phyloP scores from a whole-genome alignment of 2,888 invertebrate species.

The Phragmatobia fuliginosa region DNA sequence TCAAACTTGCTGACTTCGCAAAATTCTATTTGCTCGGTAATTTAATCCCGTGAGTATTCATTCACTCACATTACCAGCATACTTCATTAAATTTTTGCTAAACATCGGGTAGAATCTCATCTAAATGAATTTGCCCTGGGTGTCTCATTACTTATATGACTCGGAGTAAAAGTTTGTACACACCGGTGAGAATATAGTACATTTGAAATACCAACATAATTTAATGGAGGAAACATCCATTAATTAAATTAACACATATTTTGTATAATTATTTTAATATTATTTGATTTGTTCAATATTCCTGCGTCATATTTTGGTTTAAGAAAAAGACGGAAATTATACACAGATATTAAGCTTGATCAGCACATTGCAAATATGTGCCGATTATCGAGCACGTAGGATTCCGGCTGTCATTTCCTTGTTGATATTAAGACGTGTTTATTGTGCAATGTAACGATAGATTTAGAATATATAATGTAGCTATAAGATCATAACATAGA shows the following conservation, averaged over 20 bases:
- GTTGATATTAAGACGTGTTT: too few species aligned
- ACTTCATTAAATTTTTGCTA: slow-evolving; percentile 7
- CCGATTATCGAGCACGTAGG: too few species aligned
- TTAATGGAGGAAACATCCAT: neutral
- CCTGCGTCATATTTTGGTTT: neutral
- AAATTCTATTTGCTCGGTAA: neutral
- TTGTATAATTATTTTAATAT: neutral
- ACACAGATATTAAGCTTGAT: too few species aligned
- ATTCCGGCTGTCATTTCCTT: too few species aligned
- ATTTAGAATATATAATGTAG: too few species aligned
- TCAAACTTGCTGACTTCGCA: neutral
- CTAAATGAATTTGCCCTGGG: neutral
- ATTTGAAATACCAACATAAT: neutral
- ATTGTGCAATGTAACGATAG: too few species aligned
- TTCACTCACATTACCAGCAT: slow-evolving; percentile 2
- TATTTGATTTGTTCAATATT: neutral
- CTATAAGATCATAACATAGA: too few species aligned
- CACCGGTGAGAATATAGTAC: neutral
- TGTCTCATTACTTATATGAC: neutral
- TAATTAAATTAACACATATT: neutral
- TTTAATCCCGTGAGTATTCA: neutral
- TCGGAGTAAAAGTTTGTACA: neutral
- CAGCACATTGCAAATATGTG: too few species aligned
- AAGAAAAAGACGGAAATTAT: too few species aligned
- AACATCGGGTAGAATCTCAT: neutral